phyloP scores from a whole-genome alignment of 2,113 vertebrate species.

The Myotis yumanensis region DNA sequence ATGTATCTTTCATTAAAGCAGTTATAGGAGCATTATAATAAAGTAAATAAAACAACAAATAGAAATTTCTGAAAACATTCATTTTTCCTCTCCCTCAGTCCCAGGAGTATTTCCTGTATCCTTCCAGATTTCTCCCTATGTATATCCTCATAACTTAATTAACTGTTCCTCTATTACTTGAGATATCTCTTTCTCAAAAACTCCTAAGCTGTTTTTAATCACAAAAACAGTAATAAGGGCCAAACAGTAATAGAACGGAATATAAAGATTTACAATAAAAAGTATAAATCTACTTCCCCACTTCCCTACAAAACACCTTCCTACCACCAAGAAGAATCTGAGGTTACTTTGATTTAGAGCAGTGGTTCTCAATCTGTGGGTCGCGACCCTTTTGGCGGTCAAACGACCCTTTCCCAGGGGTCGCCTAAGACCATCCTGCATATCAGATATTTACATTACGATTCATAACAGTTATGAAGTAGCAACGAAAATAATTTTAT shows the following conservation, averaged over 20 bases:
- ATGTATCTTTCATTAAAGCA: slow-evolving; percentile 42
- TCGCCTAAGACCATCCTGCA: too few relatives aligned
- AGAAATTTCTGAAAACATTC: slow-evolving; percentile 4
- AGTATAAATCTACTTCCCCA: background rate
- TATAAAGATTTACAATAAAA: background rate
- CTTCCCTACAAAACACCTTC: background rate
- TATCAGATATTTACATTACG: too few relatives aligned
- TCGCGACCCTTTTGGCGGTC: too few relatives aligned
- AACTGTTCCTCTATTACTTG: background rate
- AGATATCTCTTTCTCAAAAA: background rate
- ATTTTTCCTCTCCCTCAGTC: background rate
- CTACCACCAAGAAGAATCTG: background rate
- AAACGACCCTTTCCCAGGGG: too few relatives aligned
- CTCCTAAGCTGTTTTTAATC: background rate
- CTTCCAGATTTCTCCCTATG: background rate
- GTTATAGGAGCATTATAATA: slow-evolving; percentile 19
- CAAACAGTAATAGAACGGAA: background rate
- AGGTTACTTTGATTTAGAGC: background rate
- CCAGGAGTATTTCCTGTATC: background rate
- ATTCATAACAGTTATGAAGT: too few relatives aligned
- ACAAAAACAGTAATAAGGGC: background rate
- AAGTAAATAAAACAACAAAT: background rate
- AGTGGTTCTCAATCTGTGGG: too few relatives aligned
- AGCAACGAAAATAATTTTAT: too few relatives aligned
- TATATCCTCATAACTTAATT: background rate